Evolutionary conservation across 2,797 vertebrate genomes (phyloP), one percentile per base, ranked within the genome.

Genomic region (Propithecus perrieri): DNA sequence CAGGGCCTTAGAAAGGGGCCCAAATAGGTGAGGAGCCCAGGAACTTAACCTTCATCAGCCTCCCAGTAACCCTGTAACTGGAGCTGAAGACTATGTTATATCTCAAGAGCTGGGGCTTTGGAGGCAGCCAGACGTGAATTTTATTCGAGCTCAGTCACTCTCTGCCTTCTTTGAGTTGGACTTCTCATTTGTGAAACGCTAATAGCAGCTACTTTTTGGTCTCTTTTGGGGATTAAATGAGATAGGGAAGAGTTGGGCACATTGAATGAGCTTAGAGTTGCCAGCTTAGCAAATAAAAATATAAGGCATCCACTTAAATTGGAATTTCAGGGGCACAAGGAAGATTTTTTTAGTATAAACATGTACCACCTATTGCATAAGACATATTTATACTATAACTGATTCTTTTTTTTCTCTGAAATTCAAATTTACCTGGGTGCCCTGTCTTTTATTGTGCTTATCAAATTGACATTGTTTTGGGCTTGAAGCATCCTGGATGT

Each of bases 251-350:
- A 18, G 14, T 9, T 9, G 30, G 10, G 57, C 14, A 81, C 53
- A 10, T 17, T 38, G 24, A 46, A 38, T 28, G 65, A 71, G 53
- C 24, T 15, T 7, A 48, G 20, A 22, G 55, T 8, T 48, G 72
- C 74, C 85, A 41, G 59, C 80, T 61, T n/a, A 86, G 46, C 72
- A 85, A 91, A 85, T 38, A 85, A 81, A 88, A 92, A 71, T 41
- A 30, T 1, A 65, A 33, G 87, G 7, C 18, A 72, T n/a, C 43
- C 55, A 28, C 11, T 61, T 35, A 48, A 63, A 83, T 0, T 57
- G 57, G 38, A 67, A 75, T 91, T 92, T 71, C 91, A 79, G 61
- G 55, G 61, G 65, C 46, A 38, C 30, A 50, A 26, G 6, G n/a
- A 61, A 75, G 69, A 41, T 4, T 7, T 85, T 85, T 74, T 69